These are phyloP conservation scores for Mechanitis messenoides DNA, from an alignment of 2,888 invertebrate genomes.

Conservation along the genomic window DNA sequence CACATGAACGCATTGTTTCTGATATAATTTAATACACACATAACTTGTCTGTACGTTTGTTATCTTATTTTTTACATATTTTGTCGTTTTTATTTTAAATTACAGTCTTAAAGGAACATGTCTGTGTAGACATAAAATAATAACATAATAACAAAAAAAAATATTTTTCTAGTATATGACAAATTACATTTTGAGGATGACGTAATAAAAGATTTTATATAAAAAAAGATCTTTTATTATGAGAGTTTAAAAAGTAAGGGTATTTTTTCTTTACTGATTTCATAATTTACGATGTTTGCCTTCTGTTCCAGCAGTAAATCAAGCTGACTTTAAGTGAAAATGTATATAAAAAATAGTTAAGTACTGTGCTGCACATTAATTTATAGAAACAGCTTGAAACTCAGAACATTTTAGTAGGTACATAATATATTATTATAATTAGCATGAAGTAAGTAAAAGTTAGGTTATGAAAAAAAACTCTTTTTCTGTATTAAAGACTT, in stretches of 20 bases:
- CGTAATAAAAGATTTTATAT: background rate
- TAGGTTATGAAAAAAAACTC: background rate
- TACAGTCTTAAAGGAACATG: too few species aligned
- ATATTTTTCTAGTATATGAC: too few species aligned
- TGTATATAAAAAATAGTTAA: background rate
- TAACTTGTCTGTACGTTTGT: too few species aligned
- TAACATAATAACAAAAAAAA: too few species aligned
- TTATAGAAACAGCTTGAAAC: background rate
- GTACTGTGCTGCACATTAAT: background rate
- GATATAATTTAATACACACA: too few species aligned
- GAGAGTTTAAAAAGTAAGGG: constrained; percentile 23
- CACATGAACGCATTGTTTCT: too few species aligned
- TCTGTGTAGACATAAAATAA: too few species aligned
- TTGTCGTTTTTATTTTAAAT: too few species aligned
- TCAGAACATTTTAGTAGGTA: too few species aligned
- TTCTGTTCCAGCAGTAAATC: constrained; percentile 33
- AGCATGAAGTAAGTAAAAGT: background rate
- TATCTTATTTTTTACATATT: too few species aligned
- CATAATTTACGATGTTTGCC: constrained; percentile 36
- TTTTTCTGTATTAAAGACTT: too few species aligned
- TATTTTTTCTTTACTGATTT: constrained; percentile 30
- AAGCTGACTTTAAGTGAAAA: constrained; percentile 14
- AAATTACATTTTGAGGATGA: background rate
- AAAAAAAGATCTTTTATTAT: constrained; percentile 12
- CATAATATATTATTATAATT: background rate